These are phyloP conservation scores for Ormia ochracea DNA, from an alignment of 2,888 invertebrate genomes.

Conservation along the genomic window DNA sequence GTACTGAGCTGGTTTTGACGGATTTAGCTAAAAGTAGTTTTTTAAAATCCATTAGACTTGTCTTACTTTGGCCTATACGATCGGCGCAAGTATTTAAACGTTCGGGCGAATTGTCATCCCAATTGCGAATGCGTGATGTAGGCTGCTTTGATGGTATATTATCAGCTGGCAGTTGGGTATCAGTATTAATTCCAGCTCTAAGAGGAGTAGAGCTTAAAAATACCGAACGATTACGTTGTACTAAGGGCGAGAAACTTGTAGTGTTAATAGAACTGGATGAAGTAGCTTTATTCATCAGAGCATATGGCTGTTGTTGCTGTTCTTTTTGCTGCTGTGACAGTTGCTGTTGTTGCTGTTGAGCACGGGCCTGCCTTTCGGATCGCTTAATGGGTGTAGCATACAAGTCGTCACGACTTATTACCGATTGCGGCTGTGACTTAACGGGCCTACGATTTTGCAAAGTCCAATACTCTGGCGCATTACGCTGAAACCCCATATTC, in stretches of 20 bases:
- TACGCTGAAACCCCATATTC: constrained; percentile 71
- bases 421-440: constrained; percentile 64
- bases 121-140: constrained; percentile 67
- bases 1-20: constrained; percentile 80
- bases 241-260: constrained; percentile 81
- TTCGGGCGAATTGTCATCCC: constrained; percentile 72
- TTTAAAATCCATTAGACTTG: constrained; percentile 90
- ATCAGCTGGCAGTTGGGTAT: constrained; percentile 59
- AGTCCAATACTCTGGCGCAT: constrained; percentile 80
- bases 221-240: constrained; percentile 80
- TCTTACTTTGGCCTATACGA: constrained; percentile 83
- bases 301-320: constrained; percentile 11
- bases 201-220: constrained; percentile 85
- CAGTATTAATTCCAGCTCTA: constrained; percentile 59
- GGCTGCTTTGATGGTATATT: constrained; percentile 72
- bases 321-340: constrained; percentile 45
- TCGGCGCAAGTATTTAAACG: constrained; percentile 80
- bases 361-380: constrained; percentile 71
- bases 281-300: constrained; percentile 27
- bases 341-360: constrained; percentile 62
- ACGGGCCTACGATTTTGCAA: constrained; percentile 77
- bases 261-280: constrained; percentile 51
- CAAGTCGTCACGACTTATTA: constrained; percentile 74
- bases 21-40: constrained; percentile 87
- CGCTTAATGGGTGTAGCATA: constrained; percentile 76